These are phyloP conservation scores for Tursiops truncatus DNA, from an alignment of 2,113 vertebrate species.

Conservation along the genomic window DNA sequence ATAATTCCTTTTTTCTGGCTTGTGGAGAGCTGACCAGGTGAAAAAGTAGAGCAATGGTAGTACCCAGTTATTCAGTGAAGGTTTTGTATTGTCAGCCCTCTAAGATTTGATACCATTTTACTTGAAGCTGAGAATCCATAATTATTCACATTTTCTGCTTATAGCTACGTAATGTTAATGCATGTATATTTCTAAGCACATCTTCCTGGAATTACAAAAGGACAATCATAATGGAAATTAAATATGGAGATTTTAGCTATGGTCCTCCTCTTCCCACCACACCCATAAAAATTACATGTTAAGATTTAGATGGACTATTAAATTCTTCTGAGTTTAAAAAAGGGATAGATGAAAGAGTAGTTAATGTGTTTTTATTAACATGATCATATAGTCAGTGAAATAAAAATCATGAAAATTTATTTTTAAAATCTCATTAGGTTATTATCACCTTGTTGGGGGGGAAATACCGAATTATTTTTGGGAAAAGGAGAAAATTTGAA, in stretches of 20 bases:
- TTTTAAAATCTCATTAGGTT: background rate
- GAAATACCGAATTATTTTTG: background rate
- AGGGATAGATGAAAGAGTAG: background rate
- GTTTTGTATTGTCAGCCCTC: conserved; percentile 15
- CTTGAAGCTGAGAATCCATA: conserved; percentile 67
- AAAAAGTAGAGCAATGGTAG: conserved; percentile 52
- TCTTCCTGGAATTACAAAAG: background rate
- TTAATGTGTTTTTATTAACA: background rate
- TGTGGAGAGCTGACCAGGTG: conserved; percentile 17
- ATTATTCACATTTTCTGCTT: conserved; percentile 69
- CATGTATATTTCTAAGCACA: background rate
- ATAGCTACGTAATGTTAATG: conserved; percentile 59
- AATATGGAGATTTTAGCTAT: background rate
- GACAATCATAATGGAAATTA: background rate
- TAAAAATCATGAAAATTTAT: background rate
- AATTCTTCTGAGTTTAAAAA: background rate
- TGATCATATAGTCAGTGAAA: background rate
- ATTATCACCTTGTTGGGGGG: background rate
- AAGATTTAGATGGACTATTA: background rate
- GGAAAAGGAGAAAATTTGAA: background rate
- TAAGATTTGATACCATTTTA: conserved; percentile 54
- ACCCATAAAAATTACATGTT: background rate
- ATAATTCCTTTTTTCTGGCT: background rate
- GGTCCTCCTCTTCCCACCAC: background rate
- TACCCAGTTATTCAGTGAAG: conserved; percentile 49